phyloP scores from a whole-genome alignment of 2,888 invertebrate genomes.

The Sclerodermus sp. region DNA sequence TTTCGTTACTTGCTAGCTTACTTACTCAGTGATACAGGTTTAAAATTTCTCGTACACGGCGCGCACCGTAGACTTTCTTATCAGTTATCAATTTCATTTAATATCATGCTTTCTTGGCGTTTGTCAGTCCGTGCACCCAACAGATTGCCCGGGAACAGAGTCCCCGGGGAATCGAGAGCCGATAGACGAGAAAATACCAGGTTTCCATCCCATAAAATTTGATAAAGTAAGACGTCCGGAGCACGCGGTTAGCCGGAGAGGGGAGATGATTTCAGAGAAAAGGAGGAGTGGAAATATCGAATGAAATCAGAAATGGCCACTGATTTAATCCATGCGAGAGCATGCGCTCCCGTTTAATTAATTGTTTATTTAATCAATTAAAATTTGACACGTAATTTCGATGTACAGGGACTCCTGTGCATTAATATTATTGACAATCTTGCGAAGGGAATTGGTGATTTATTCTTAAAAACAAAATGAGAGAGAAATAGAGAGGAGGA shows the following conservation, averaged over 20 bases:
- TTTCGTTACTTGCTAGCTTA: too few relatives aligned
- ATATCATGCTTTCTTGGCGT: constrained; percentile 17
- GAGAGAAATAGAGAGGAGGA: too few relatives aligned
- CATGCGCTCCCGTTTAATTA: not conserved
- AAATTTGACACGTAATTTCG: too few relatives aligned
- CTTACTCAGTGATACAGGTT: too few relatives aligned
- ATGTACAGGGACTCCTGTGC: too few relatives aligned
- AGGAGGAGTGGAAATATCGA: constrained; percentile 5
- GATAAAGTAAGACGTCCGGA: constrained; percentile 25
- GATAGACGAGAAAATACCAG: constrained; percentile 12
- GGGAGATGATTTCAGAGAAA: constrained; percentile 7
- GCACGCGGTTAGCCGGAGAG: not conserved
- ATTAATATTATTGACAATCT: too few relatives aligned
- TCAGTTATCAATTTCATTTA: constrained; percentile 25
- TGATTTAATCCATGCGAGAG: constrained; percentile 9
- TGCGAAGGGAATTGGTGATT: too few relatives aligned
- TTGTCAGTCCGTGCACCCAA: constrained; percentile 19
- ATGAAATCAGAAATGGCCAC: constrained; percentile 4
- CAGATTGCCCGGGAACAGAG: constrained; percentile 20
- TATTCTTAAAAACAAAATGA: too few relatives aligned
- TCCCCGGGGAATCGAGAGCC: constrained; percentile 13
- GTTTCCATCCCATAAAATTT: constrained; percentile 26
- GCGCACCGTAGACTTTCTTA: too few relatives aligned
- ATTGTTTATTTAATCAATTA: too few relatives aligned
- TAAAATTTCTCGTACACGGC: too few relatives aligned